Percentiles rank a stretch among this genome's conserved stretches.
phyloP scores from a whole-genome alignment of 30 jellyfish, hydroid and myxozoan species.

The Pseudorhiza aurosa region DNA sequence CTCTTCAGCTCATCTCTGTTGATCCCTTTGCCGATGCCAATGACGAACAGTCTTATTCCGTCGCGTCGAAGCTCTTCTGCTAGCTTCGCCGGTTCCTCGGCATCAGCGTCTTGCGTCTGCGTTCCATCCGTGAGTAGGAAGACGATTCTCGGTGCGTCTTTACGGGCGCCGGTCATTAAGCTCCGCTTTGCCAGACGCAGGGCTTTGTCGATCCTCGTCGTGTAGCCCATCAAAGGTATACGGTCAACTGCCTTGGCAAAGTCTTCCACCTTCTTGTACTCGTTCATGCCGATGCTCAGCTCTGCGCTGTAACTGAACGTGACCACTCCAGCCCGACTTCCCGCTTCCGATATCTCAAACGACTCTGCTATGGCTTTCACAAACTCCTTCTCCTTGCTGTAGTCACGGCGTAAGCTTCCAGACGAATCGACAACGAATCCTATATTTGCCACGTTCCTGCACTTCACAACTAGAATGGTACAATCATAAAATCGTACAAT shows the following conservation, averaged over 20 bases:
- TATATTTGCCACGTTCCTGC: slow-evolving; percentile 39
- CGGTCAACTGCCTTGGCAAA: slow-evolving; percentile 78
- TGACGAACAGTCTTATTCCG: slow-evolving; percentile 57
- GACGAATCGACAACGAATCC: slow-evolving; percentile 90
- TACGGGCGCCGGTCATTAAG: slow-evolving; percentile 71
- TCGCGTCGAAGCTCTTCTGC: slow-evolving; percentile 74
- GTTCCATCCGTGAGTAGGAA: slow-evolving; percentile 87
- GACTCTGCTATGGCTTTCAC: slow-evolving; percentile 73
- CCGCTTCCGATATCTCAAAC: slow-evolving; percentile 58
- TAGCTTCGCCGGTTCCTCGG: slow-evolving; percentile 78
- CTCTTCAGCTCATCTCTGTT: slow-evolving; percentile 64
- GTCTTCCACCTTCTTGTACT: slow-evolving; percentile 23
- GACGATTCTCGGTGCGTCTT: slow-evolving; percentile 58
- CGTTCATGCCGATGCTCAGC: slow-evolving; percentile 67
- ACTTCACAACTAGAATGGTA: slow-evolving; percentile 30
- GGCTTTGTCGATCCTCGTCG: slow-evolving; percentile 91
- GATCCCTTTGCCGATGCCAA: slow-evolving; percentile 82
- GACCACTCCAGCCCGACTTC: slow-evolving; percentile 86
- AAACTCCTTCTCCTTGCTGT: slow-evolving; percentile 83
- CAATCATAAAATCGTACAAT: no score
- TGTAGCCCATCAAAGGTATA: slow-evolving; percentile 74
- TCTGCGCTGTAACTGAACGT: slow-evolving; percentile 83
- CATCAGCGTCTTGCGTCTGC: slow-evolving; percentile 78
- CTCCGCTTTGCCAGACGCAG: slow-evolving; percentile 65
- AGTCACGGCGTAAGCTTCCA: slow-evolving; percentile 72